Conservation (phyloP, 2,113 vertebrate genomes). For the Nanorana parkeri region DNA sequence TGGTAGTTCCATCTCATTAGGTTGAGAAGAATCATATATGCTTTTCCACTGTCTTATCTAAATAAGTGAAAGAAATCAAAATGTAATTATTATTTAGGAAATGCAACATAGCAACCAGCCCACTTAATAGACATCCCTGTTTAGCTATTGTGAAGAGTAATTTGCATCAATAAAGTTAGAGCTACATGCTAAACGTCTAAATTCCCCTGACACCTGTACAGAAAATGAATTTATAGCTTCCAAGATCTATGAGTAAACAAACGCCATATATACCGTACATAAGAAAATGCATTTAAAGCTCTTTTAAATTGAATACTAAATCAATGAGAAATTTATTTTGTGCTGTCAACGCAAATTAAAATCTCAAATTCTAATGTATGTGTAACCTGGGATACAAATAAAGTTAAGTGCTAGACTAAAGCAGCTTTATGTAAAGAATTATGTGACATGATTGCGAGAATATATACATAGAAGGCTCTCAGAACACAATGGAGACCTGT, state of each 20-base stretch:
- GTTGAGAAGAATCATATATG: conserved; percentile 58
- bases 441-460: no score
- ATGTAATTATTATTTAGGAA: conserved; percentile 31
- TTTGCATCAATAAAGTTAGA: neutral
- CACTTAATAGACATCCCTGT: conserved; percentile 20
- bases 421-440: no score
- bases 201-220: neutral
- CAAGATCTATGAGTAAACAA: neutral
- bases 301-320: neutral
- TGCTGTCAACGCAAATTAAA: no score
- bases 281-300: neutral
- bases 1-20: conserved; percentile 60
- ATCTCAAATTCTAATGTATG: no score
- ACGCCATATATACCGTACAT: neutral
- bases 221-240: neutral
- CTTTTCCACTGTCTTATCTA: conserved; percentile 58
- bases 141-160: conserved; percentile 28
- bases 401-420: no score
- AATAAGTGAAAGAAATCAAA: conserved; percentile 31
- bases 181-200: conserved; percentile 9
- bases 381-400: no score
- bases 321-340: conserved; percentile 9
- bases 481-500: no score
- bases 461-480: no score
- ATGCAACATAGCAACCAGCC: conserved; percentile 22